These are phyloP conservation scores for Melopsittacus undulatus DNA, from an alignment of 2,797 vertebrate genomes.

Conservation along the genomic window DNA sequence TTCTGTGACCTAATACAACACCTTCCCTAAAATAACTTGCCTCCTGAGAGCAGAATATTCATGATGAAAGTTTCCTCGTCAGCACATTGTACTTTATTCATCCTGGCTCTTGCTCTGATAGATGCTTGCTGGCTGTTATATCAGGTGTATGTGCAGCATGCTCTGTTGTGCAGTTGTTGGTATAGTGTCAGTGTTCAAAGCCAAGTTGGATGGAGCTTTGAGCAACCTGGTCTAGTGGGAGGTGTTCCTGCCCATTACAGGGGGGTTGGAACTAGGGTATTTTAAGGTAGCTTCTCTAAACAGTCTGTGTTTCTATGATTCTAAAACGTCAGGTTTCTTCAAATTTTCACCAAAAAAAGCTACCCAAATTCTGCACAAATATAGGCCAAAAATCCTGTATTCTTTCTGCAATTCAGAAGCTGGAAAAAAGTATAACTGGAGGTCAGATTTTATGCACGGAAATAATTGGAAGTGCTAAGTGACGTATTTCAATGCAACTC, in stretches of 20 bases:
- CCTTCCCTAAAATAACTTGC: background rate
- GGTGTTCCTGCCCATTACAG: background rate
- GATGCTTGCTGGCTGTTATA: background rate
- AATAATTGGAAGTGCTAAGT: background rate
- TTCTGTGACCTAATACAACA: background rate
- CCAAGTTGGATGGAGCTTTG: background rate
- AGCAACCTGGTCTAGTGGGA: background rate
- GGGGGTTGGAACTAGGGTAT: background rate
- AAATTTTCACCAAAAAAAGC: fast-evolving
- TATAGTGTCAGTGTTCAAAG: background rate
- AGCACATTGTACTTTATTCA: background rate
- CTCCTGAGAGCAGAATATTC: background rate
- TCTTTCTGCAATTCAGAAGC: background rate
- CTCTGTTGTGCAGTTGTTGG: background rate
- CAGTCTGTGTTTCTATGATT: background rate
- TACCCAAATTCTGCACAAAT: background rate
- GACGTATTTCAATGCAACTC: background rate
- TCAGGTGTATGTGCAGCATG: background rate
- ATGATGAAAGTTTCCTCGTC: background rate
- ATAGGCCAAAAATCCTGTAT: background rate
- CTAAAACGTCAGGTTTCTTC: background rate
- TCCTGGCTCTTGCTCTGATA: background rate
- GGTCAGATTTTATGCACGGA: background rate
- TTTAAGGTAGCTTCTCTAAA: background rate
- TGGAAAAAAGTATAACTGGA: background rate